Evolutionary conservation across 2,888 invertebrate genomes (phyloP).

Genomic region (Lithosia quadra): DNA sequence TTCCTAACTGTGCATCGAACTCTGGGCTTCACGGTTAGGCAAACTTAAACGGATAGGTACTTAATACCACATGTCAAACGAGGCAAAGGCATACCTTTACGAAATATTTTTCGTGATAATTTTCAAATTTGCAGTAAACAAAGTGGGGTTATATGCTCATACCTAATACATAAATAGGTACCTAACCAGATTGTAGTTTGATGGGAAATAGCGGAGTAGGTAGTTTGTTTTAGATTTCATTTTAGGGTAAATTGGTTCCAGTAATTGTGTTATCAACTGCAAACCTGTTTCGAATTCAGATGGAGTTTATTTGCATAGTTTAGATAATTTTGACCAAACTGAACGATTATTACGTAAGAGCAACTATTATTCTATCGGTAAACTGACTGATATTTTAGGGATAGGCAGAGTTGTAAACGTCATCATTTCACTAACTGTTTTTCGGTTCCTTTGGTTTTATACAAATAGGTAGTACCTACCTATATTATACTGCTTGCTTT

Average conservation of each 20-base stretch:
- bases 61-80: too few relatives aligned
- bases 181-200: neutral
- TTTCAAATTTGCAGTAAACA: neutral
- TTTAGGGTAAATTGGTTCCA: constrained; percentile 5
- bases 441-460: too few relatives aligned
- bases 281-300: constrained; percentile 6
- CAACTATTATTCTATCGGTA: neutral
- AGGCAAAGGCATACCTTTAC: neutral
- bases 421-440: too few relatives aligned
- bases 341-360: neutral
- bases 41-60: too few relatives aligned
- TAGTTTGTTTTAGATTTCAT: constrained; percentile 5
- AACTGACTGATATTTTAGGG: neutral
- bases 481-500: too few relatives aligned
- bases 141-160: neutral
- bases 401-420: too few relatives aligned
- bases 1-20: neutral
- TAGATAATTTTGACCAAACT: constrained; percentile 3
- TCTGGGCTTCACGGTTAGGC: too few relatives aligned
- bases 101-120: neutral
- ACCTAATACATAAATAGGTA: neutral
- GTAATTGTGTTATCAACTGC: constrained; percentile 12
- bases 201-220: neutral
- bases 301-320: constrained; percentile 5
- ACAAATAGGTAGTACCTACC: too few relatives aligned